Evolutionary conservation across 2,797 vertebrate genomes (phyloP), one percentile per base, ranked within the genome.

Genomic region (Melanotaenia parkinsoni): DNA sequence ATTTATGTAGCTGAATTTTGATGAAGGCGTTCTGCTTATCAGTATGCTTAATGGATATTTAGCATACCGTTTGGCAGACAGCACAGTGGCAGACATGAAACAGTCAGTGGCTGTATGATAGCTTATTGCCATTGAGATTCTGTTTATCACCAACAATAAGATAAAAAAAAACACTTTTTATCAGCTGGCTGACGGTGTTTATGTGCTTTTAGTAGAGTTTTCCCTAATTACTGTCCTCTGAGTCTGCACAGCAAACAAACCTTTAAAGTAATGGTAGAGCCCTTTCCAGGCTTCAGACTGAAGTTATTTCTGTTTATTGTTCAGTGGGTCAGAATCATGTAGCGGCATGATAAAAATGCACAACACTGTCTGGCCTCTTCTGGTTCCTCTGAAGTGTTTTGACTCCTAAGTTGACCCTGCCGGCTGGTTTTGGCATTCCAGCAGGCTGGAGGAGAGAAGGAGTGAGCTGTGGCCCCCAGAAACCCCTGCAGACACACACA

Each of bases 361-460:
- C 26, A 14, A 56, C 84, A 24, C 78, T 22, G 77, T 82, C 72
- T 72, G 86, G 92, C 88, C 86, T 91, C 81, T 89, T 76, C 90
- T 78, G 91, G 92, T 94, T 90, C 76, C 71, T 73, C 92, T 94
- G 62, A 91, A 90, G 93, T 86, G 89, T 85, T 90, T 84, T 90
- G 90, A 92, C 85, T 90, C 84, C 79, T 59, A 76, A 63, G 61
- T 74, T 94, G 94, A 95, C 94, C 94, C 91, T 84, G 90, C 92
- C 92, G 92, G 91, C 91, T 94, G 94, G 80, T 94, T 94, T 91
- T 93, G 93, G 94, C 89, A 93, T 94, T 95, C 90, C 91, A 91
- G 91, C 94, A 83, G 91, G 91, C 89, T 91, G 90, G 87, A 90
- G 76, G 85, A 90, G 85, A 77, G 83, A 82, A 87, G 86, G 84